A percentile compares a stretch with the other conserved stretches of the same genome.
Conservation (phyloP, 2,797 vertebrate genomes). For the Tapirus indicus region DNA sequence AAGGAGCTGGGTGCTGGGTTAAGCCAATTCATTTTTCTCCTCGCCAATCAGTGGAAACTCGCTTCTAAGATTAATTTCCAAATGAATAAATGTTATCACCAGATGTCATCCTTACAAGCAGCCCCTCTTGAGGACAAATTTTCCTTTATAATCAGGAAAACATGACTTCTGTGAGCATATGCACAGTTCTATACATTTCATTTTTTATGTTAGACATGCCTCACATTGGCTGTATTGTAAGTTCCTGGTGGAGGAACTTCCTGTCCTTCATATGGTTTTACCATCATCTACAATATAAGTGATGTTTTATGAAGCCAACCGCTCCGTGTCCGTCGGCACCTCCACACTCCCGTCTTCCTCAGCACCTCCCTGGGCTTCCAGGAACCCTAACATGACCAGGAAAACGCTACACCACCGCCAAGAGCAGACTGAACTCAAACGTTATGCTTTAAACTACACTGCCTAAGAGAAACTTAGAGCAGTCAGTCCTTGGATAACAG, state of each 20-base stretch:
- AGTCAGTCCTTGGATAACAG: neutral
- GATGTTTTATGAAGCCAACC: neutral
- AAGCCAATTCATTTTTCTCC: conserved; percentile 58
- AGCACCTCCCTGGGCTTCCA: neutral
- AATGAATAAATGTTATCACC: conserved; percentile 82
- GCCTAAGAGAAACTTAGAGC: neutral
- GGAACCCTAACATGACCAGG: neutral
- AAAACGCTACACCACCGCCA: accelerated
- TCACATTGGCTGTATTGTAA: accelerated
- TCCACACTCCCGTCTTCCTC: neutral
- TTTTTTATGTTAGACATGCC: neutral
- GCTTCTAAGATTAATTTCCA: conserved; percentile 78
- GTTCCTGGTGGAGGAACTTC: neutral
- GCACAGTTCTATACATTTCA: neutral
- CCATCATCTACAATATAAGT: neutral
- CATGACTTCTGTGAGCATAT: neutral
- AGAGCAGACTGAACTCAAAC: accelerated
- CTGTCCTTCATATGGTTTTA: neutral
- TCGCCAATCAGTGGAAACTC: conserved; percentile 72
- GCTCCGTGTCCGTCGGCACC: neutral
- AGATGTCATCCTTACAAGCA: conserved; percentile 74
- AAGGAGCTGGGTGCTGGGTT: neutral
- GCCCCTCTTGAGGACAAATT: conserved; percentile 72
- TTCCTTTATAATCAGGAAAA: conserved; percentile 73
- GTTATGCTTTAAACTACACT: accelerated